A percentile compares a stretch with the other conserved stretches of the same genome.
phyloP scores from a whole-genome alignment of 2,113 vertebrate species.

The Rhadina sibilatrix region DNA sequence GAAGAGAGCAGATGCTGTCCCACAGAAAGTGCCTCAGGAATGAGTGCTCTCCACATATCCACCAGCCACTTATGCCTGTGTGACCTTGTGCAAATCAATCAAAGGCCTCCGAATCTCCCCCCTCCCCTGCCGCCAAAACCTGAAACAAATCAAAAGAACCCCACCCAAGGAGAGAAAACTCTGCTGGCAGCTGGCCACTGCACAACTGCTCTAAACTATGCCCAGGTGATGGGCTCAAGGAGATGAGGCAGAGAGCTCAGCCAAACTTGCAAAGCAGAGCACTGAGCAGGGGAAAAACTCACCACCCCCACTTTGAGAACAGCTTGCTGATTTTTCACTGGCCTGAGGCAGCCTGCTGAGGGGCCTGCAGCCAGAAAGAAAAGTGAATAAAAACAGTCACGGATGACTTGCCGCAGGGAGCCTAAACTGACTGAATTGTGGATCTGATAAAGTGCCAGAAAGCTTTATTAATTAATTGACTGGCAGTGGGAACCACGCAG shows the following conservation, averaged over 20 bases:
- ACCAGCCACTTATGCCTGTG: neutral
- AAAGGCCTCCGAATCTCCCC: fast-evolving
- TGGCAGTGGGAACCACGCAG: neutral
- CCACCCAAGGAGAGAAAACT: neutral
- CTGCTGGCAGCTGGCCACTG: fast-evolving
- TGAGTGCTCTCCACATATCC: fast-evolving
- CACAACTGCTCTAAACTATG: neutral
- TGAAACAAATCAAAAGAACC: neutral
- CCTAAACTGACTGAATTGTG: neutral
- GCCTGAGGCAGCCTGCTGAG: neutral
- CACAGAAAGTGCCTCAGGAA: neutral
- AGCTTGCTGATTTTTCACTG: neutral
- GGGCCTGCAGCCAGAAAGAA: neutral
- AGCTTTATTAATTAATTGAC: neutral
- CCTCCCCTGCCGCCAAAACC: neutral
- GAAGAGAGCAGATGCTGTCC: neutral
- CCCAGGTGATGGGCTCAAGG: neutral
- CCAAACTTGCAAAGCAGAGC: neutral
- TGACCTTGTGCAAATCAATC: neutral
- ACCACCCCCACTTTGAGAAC: neutral
- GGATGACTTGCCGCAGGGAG: neutral
- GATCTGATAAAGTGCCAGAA: neutral
- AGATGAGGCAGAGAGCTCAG: neutral
- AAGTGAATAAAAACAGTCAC: neutral
- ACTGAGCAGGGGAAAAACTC: neutral